phyloP scores from a whole-genome alignment of 2,888 invertebrate species.

The Steinernema carpocapsae region DNA sequence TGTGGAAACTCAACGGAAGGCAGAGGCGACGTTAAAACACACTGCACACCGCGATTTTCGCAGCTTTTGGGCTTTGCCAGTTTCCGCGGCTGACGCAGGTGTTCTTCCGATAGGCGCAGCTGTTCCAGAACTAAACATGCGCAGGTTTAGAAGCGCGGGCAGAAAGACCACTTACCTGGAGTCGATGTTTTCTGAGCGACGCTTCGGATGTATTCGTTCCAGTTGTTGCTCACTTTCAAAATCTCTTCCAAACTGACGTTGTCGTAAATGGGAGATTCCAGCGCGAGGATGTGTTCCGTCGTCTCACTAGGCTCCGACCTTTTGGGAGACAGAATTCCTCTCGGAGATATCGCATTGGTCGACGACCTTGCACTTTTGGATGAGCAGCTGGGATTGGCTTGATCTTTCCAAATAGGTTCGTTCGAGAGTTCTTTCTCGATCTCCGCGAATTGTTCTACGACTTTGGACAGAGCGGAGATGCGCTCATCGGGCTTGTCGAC shows the following conservation, averaged over 20 bases:
- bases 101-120: not conserved
- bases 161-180: not conserved
- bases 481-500: not conserved
- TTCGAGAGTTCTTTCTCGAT: not conserved
- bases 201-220: constrained; percentile 29
- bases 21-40: not conserved
- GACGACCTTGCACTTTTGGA: not conserved
- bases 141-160: too few relatives aligned
- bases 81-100: not conserved
- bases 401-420: constrained; percentile 2
- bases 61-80: not conserved
- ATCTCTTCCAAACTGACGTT: constrained; percentile 27
- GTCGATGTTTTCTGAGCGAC: constrained; percentile 6
- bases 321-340: too few relatives aligned
- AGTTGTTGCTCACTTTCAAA: constrained; percentile 20
- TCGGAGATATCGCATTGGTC: not conserved
- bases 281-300: not conserved
- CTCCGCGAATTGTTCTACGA: not conserved
- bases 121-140: constrained; percentile 4
- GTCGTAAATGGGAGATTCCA: constrained; percentile 17
- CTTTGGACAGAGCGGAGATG: not conserved
- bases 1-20: not conserved
- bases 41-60: not conserved
- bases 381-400: not conserved
- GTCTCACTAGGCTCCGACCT: too few relatives aligned